phyloP scores from a whole-genome alignment of 2,888 invertebrate species.

The Cremastinae sp. region DNA sequence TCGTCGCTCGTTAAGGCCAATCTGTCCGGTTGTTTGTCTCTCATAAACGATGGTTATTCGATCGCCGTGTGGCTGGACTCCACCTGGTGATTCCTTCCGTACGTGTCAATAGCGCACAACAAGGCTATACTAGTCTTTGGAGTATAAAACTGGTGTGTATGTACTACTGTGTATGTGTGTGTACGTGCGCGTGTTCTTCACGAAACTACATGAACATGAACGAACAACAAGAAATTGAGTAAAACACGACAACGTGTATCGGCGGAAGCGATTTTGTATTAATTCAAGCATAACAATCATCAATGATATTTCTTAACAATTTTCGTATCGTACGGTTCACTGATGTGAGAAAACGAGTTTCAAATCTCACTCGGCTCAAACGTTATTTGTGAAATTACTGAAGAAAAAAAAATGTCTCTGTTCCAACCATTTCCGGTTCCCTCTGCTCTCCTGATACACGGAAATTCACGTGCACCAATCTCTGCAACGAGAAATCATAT shows the following conservation, averaged over 20 bases:
- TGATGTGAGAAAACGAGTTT: too few species aligned
- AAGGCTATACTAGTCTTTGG: constrained; percentile 70
- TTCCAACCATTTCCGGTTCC: neutral
- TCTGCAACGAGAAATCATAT: neutral
- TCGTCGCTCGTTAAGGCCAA: constrained; percentile 79
- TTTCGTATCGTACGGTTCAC: too few species aligned
- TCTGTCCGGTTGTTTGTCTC: constrained; percentile 75
- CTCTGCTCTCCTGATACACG: neutral
- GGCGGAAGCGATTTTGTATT: neutral
- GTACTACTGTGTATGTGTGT: constrained; percentile 1
- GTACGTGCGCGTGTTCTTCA: neutral
- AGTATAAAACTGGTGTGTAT: constrained; percentile 53
- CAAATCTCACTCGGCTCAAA: too few species aligned
- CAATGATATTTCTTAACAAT: too few species aligned
- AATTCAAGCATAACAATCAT: neutral
- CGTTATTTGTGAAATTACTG: too few species aligned
- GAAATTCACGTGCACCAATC: constrained; percentile 1
- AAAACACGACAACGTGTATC: constrained; percentile 5
- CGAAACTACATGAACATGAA: neutral
- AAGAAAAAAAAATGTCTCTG: too few species aligned
- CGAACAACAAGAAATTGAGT: neutral
- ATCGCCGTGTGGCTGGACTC: constrained; percentile 79
- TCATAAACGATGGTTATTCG: constrained; percentile 75
- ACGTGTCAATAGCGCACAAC: constrained; percentile 77
- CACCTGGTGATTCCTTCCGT: constrained; percentile 77